A percentile compares a stretch with the other conserved stretches of the same genome.
These are phyloP conservation scores for Heliconius himera DNA, from an alignment of 1,140 invertebrate genomes.

Conservation along the genomic window DNA sequence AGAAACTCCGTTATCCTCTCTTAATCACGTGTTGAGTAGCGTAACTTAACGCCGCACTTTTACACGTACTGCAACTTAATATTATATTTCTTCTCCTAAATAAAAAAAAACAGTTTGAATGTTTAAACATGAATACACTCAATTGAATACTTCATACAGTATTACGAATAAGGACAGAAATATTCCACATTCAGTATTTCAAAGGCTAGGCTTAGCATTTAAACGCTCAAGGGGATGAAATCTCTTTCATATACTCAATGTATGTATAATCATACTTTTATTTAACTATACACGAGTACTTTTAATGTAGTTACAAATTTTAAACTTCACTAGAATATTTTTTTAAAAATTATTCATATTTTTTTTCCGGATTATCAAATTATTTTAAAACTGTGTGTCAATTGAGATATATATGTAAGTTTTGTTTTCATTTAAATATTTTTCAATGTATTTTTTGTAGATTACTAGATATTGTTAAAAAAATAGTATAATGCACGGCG, in stretches of 20 bases:
- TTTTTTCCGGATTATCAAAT: not conserved
- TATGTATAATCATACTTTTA: constrained; percentile 30
- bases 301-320: not conserved
- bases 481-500: not conserved
- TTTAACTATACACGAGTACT: constrained; percentile 22
- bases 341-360: not conserved
- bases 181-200: constrained; percentile 19
- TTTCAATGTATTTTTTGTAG: no score
- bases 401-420: no score
- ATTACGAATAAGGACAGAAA: constrained; percentile 13
- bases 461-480: no score
- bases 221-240: constrained; percentile 30
- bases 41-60: no score
- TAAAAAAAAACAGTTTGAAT: constrained; percentile 1
- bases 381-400: not conserved
- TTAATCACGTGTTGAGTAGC: no score
- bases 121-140: constrained; percentile 21
- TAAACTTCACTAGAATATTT: not conserved
- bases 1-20: no score
- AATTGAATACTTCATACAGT: constrained; percentile 30
- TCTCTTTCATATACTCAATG: constrained; percentile 19
- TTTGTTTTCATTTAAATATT: no score
- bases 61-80: no score
- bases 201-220: constrained; percentile 34
- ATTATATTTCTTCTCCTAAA: not conserved